phyloP scores from a whole-genome alignment of 2,113 vertebrate species.

The Eleginops maclovinus region DNA sequence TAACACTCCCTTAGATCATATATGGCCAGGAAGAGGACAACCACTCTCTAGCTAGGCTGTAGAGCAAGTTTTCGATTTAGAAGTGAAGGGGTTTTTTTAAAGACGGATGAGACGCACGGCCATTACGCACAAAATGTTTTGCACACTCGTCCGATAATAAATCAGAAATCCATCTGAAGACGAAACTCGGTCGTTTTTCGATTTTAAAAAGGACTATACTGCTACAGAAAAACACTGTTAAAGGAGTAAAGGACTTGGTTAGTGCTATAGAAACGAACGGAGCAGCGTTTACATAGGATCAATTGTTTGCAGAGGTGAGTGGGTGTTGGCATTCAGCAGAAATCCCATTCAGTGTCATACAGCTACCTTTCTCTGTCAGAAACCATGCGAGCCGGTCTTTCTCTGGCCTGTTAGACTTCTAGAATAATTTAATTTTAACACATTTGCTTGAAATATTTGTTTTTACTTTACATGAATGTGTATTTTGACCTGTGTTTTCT shows the following conservation, averaged over 20 bases:
- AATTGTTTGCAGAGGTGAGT: slow-evolving; percentile 92
- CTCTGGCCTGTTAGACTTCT: neutral
- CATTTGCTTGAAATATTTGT: neutral
- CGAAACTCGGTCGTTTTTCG: slow-evolving; percentile 26
- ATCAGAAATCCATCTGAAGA: slow-evolving; percentile 26
- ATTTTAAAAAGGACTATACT: slow-evolving; percentile 49
- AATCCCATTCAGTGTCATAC: slow-evolving; percentile 72
- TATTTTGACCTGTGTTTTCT: neutral
- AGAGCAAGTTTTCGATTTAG: slow-evolving; percentile 44
- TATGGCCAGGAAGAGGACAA: slow-evolving; percentile 88
- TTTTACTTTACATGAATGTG: neutral
- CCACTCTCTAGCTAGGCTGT: slow-evolving; percentile 74
- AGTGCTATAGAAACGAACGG: slow-evolving; percentile 59
- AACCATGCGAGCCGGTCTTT: slow-evolving; percentile 19
- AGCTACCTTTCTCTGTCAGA: slow-evolving; percentile 53
- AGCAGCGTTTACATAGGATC: slow-evolving; percentile 75
- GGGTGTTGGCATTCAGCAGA: slow-evolving; percentile 90
- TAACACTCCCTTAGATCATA: slow-evolving; percentile 94
- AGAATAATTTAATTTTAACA: neutral
- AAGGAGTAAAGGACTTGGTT: slow-evolving; percentile 51
- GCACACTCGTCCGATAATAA: slow-evolving; percentile 11
- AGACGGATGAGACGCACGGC: slow-evolving; percentile 35
- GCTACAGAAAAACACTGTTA: slow-evolving; percentile 37
- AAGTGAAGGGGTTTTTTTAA: slow-evolving; percentile 44
- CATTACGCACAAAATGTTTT: slow-evolving; percentile 42